Evolutionary conservation across 2,113 vertebrate genomes (phyloP), one percentile per base, ranked within the genome.

Genomic region (Brachypteracias leptosomus): DNA sequence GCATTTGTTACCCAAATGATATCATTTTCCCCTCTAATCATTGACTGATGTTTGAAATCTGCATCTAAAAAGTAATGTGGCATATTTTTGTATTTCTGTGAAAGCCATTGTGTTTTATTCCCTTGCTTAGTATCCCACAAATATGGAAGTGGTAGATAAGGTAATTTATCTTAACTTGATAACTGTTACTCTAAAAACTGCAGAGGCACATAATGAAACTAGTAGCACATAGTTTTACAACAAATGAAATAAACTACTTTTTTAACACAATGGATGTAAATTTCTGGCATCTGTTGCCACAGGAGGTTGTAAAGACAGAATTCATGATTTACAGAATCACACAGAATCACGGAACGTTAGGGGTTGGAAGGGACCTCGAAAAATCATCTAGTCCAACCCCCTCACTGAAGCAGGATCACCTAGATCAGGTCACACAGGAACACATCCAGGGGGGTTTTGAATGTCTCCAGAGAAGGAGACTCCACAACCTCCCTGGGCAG

Each of bases 1-100:
- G 16, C 29, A 42, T 40, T 95, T 9, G 0, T 71, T 68, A 55
- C 8, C 10, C 33, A 72, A 74, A 75, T 47, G 6, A 51, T 11
- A 63, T 9, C 5, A 9, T 78, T 35, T 6, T 6, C 2, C 8
- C 18, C 6, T 4, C 2, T 3, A 8, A 29, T 11, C 5, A 19
- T 7, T 67, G 35, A 40, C 16, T 51, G 22, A 11, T 17, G 15
- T 57, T 76, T 83, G 42, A 83, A 79, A 79, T 63, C 42, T 35
- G 10, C 33, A 51, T 51, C 65, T 78, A 35, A 61, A 91, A 21
- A 16, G 9, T 55, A 90, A 63, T 7, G 13, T 52, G 35, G 4
- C 11, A 8, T 42, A 54, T 58, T 86, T 86, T 47, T 72, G 1
- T 35, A 54, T 75, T 94, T 85, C 42, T 6, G 2, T 63, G 25